Conservation (phyloP, 2,113 vertebrate species). For the Aplodontia rufa region DNA sequence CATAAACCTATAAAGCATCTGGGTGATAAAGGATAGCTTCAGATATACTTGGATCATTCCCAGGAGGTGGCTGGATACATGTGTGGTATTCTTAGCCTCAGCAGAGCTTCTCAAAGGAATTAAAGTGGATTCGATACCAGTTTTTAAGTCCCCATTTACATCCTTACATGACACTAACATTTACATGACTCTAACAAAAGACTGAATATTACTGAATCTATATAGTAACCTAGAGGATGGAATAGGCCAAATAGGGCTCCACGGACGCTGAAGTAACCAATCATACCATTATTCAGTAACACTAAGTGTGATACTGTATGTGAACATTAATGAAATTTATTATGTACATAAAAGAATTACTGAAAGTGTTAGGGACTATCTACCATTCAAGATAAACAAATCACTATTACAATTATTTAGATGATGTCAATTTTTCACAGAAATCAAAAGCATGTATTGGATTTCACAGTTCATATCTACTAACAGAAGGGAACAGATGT, state of each 20-base stretch:
- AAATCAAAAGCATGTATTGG: conserved; percentile 23
- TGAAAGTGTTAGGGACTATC: conserved; percentile 3
- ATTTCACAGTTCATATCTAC: conserved; percentile 11
- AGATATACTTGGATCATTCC: conserved; percentile 40
- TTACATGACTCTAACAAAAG: conserved; percentile 47
- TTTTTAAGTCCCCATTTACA: conserved; percentile 50
- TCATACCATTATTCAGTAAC: not conserved
- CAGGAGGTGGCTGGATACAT: not conserved
- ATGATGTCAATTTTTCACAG: conserved; percentile 10
- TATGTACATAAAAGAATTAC: conserved; percentile 15
- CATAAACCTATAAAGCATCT: conserved; percentile 46
- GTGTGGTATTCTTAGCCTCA: conserved; percentile 35
- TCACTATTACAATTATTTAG: conserved; percentile 3
- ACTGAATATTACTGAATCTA: conserved; percentile 22
- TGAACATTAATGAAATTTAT: not conserved
- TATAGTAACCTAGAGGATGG: conserved; percentile 27
- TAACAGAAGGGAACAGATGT: not conserved
- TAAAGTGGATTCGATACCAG: conserved; percentile 39
- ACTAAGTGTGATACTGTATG: not conserved
- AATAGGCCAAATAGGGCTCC: not conserved
- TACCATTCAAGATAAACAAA: conserved; percentile 12
- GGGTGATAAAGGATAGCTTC: conserved; percentile 50
- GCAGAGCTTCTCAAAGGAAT: conserved; percentile 42
- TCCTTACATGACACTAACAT: not conserved
- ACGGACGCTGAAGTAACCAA: conserved; percentile 31